phyloP scores from a whole-genome alignment of 2,113 vertebrate species.

The Thunnus maccoyii region DNA sequence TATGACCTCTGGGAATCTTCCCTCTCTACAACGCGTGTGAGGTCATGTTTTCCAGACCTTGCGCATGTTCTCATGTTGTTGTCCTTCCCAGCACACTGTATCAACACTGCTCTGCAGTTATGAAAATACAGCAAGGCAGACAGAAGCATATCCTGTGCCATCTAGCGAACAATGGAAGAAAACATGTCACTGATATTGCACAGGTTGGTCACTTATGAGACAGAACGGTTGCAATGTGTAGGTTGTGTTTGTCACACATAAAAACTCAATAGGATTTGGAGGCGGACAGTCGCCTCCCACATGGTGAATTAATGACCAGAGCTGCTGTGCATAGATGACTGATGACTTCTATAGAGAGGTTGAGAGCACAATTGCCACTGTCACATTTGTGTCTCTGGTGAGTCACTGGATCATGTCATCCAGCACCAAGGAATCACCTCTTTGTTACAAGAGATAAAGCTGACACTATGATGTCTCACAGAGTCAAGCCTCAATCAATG shows the following conservation, averaged over 20 bases:
- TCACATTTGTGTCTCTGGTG: slow-evolving; percentile 68
- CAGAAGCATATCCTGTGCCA: slow-evolving; percentile 64
- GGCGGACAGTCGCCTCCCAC: slow-evolving; percentile 73
- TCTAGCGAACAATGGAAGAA: slow-evolving; percentile 67
- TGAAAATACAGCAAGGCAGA: slow-evolving; percentile 71
- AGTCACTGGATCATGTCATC: slow-evolving; percentile 72
- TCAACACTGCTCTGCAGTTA: slow-evolving; percentile 72
- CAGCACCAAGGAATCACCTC: slow-evolving; percentile 52
- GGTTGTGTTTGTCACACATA: slow-evolving; percentile 64
- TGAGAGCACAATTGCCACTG: slow-evolving; percentile 61
- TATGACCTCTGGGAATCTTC: slow-evolving; percentile 80
- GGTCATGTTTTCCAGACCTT: slow-evolving; percentile 79
- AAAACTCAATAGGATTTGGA: slow-evolving; percentile 63
- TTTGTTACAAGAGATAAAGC: slow-evolving; percentile 62
- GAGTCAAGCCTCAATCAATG: slow-evolving; percentile 34
- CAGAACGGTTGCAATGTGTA: slow-evolving; percentile 48
- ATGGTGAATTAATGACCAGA: slow-evolving; percentile 70
- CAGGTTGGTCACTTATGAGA: slow-evolving; percentile 60
- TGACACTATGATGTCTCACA: slow-evolving; percentile 53
- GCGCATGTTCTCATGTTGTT: slow-evolving; percentile 65
- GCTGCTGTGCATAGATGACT: slow-evolving; percentile 73
- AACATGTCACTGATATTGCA: slow-evolving; percentile 56
- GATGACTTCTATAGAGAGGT: slow-evolving; percentile 68
- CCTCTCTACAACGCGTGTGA: slow-evolving; percentile 65
- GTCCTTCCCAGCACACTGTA: slow-evolving; percentile 61